phyloP scores from a whole-genome alignment of 2,113 vertebrate genomes.

The Pygathrix nemaeus region DNA sequence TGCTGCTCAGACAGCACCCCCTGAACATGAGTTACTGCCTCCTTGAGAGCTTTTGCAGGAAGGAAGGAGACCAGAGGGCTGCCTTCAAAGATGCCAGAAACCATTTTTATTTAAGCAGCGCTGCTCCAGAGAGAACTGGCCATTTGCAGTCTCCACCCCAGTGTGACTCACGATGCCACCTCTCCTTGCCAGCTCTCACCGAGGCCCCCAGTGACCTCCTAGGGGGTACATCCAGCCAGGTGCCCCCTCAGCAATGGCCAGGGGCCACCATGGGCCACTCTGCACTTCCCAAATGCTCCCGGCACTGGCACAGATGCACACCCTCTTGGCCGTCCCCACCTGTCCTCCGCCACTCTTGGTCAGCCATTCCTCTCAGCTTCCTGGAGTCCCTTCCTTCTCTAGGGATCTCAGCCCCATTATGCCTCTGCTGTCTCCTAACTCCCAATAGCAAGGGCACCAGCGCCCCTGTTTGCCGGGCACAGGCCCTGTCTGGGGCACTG shows the following conservation, averaged over 20 bases:
- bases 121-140: neutral
- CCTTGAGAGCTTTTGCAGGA: too few relatives aligned
- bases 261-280: neutral
- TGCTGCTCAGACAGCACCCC: neutral
- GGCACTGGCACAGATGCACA: accelerated
- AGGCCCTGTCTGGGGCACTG: accelerated
- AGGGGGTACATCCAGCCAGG: neutral
- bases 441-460: accelerated
- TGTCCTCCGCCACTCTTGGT: too few relatives aligned
- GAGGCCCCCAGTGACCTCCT: accelerated
- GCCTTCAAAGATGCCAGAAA: neutral
- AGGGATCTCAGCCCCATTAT: accelerated
- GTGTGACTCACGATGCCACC: neutral
- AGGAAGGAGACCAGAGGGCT: neutral
- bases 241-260: neutral
- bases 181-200: neutral
- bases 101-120: accelerated
- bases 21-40: accelerated
- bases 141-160: neutral
- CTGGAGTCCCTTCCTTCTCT: neutral
- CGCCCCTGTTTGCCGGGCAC: accelerated
- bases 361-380: neutral
- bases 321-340: neutral
- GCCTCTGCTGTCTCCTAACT: neutral
- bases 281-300: neutral